Base-by-base conservation (phyloP, 2,113 vertebrate genomes). In the Leptodactylus fuscus region DNA sequence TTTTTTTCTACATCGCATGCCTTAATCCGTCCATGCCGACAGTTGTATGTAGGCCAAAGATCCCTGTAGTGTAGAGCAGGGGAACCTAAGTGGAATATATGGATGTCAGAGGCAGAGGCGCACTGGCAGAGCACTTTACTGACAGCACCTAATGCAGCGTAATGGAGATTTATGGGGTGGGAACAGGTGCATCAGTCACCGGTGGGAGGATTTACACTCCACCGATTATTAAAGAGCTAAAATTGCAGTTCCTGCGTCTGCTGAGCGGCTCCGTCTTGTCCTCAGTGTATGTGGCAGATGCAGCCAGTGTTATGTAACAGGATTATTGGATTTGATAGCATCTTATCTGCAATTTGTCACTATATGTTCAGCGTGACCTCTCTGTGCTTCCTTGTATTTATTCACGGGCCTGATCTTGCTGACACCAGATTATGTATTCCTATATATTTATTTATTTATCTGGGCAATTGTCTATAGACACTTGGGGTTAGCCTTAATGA, bases 91-190 rank as follows among this genome's bases (percentile, higher is more conserved):
- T 80, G 53, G 36, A 44, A 80, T 80, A 60, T 80, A 80, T 62
- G 36, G 77, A 80, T 80, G 77, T 80, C 53, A 60, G 36, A 79
- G 24, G 32, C 34, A 80, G 76, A 60, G 76, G 34, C 51, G 38
- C 51, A 58, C 34, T n/a, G 51, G 51, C 76, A 78, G 76, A 79
- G 76, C 49, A 60, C 51, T 58, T 79, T 60, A 38, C 53, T 79
- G 76, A 58, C 34, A 60, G 51, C 18, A 58, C 51, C 77, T 80
- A 80, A 80, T 80, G 77, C 55, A 62, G 55, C 13, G 22, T 80
- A 80, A 80, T 80, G 34, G 77, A 80, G 77, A 80, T 80, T 60
- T 80, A 80, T 80, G 13, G 53, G 77, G 55, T 41, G 77, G 53
- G 36, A 41, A 80, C 77, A 80, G 77, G 77, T 80, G 77, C 22